phyloP scores from a whole-genome alignment of 2,888 invertebrate genomes.

The Pyrocoelia pectoralis region DNA sequence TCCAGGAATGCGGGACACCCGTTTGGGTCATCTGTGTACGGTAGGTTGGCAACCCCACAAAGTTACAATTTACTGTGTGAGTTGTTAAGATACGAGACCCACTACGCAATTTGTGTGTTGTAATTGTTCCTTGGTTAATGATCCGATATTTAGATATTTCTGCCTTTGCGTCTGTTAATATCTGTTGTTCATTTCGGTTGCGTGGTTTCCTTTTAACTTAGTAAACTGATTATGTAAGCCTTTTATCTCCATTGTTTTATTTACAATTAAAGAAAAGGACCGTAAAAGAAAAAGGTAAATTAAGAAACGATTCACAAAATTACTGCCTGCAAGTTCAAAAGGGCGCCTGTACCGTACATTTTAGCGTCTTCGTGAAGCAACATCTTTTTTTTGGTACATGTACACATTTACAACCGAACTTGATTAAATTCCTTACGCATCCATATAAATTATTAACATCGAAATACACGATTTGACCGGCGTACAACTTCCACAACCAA shows the following conservation, averaged over 20 bases:
- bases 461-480: too few species aligned
- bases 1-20: slow-evolving; percentile 33
- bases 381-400: too few species aligned
- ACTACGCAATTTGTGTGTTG: slow-evolving; percentile 41
- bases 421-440: too few species aligned
- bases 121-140: slow-evolving; percentile 43
- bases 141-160: slow-evolving; percentile 41
- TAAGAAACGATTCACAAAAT: slow-evolving; percentile 8
- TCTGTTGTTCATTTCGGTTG: slow-evolving; percentile 37
- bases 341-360: not conserved
- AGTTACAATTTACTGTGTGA: slow-evolving; percentile 41
- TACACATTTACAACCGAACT: too few species aligned
- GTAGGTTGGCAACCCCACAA: slow-evolving; percentile 33
- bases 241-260: slow-evolving; percentile 14
- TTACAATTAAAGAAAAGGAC: slow-evolving; percentile 8
- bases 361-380: not conserved
- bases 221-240: slow-evolving; percentile 28
- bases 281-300: slow-evolving; percentile 9
- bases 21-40: slow-evolving; percentile 35
- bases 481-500: too few species aligned
- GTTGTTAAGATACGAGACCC: slow-evolving; percentile 42
- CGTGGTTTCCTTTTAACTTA: slow-evolving; percentile 34
- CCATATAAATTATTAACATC: too few species aligned
- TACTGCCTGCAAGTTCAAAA: slow-evolving; percentile 1
- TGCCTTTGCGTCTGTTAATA: slow-evolving; percentile 37